Evolutionary conservation across 2,888 invertebrate species (phyloP), one percentile per base, ranked within the genome.

Genomic region (Craniophora ligustri): DNA sequence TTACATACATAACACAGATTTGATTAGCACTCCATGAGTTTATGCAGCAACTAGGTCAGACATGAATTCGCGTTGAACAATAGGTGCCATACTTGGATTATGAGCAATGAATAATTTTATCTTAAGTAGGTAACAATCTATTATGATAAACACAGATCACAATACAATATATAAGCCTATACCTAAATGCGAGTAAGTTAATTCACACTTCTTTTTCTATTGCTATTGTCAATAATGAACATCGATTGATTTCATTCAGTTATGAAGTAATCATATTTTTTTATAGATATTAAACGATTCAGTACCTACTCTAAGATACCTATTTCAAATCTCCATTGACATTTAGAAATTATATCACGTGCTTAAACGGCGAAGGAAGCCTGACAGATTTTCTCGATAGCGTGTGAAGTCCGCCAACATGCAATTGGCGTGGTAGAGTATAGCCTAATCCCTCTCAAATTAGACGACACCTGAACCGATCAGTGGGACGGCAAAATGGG

Each of bases 21-120:
- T n/a, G 4, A 26, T 26, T 23, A 8, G 23, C 40, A 39, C 11
- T 28, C 11, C 26, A 15, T 15, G 28, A 16, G 16, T 1, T 14
- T 10, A n/a, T n/a, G 14, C n/a, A 19, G 16, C 15, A 40, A 18
- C 18, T 41, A 41, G 18, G 40, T 40, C 28, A 40, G 10, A 28
- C 28, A 40, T 26, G 8, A n/a, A 11, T 8, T 23, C 23, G 15
- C 14, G 26, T 26, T 32, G 1, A 32, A 32, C 16, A 32, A 15
- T 32, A 16, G n/a, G n/a, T n/a, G n/a, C 15, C 7, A 15, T 14
- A 14, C 15, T 8, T 16, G 10, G 4, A 16, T 15, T 32, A 10
- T 16, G 5, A 14, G 3, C 26, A n/a, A 15, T 32, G 32, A 32
- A 10, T 32, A 15, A 32, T 16, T 26, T 26, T 26, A 26, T 26